A percentile compares a stretch with the other conserved stretches of the same genome.
Evolutionary conservation across 2,113 vertebrate species (phyloP).

Genomic region (Hystrix brachyura): DNA sequence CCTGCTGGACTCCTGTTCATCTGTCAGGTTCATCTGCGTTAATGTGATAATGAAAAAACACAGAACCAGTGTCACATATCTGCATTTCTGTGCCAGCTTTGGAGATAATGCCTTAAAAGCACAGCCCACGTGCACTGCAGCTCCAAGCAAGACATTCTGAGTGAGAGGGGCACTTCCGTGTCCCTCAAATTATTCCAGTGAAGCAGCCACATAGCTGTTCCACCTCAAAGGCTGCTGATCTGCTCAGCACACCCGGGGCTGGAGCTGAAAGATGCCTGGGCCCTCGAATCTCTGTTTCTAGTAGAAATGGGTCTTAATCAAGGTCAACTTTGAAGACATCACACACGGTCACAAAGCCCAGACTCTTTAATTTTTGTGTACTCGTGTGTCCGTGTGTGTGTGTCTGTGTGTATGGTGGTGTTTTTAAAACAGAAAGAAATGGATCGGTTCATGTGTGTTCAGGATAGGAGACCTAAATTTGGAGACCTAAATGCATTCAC

Average conservation of each 20-base stretch:
- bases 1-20: neutral
- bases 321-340: constrained; percentile 20
- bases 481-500: constrained; percentile 42
- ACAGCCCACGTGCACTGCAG: neutral
- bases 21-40: neutral
- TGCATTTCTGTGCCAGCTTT: neutral
- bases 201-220: neutral
- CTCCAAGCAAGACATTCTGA: neutral
- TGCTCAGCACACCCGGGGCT: neutral
- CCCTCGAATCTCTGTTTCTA: neutral
- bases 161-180: neutral
- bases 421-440: neutral
- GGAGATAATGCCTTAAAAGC: neutral
- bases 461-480: neutral
- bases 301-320: constrained; percentile 14
- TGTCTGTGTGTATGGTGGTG: neutral
- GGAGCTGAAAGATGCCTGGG: neutral
- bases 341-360: neutral
- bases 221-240: neutral
- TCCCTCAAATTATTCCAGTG: neutral
- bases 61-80: neutral
- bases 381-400: neutral
- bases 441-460: neutral
- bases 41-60: constrained; percentile 41
- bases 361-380: neutral